Evolutionary conservation across 1,140 invertebrate species (phyloP).

Genomic region (Sarcophaga bullata): DNA sequence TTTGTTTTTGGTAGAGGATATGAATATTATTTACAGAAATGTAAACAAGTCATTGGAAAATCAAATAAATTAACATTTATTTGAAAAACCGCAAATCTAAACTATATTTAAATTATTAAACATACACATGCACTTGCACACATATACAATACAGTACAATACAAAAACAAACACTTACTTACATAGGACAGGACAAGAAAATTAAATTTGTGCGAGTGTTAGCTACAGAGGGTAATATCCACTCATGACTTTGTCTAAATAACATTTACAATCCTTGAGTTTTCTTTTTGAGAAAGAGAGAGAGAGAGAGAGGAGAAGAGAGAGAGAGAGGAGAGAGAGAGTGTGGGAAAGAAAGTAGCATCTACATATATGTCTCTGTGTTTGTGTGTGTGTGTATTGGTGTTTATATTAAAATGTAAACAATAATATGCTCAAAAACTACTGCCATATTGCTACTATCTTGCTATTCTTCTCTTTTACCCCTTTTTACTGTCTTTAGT

Average conservation of each 20-base stretch:
- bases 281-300: not conserved
- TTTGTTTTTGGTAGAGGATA: not conserved
- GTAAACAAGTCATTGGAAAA: slow-evolving; percentile 40
- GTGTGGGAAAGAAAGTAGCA: not conserved
- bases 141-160: not conserved
- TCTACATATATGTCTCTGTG: not conserved
- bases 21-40: slow-evolving; percentile 24
- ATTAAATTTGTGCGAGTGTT: no score
- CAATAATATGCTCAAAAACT: no score
- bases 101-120: not conserved
- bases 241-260: no score
- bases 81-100: slow-evolving; percentile 36
- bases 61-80: slow-evolving; percentile 41
- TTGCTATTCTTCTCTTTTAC: not conserved
- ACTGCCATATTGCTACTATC: no score
- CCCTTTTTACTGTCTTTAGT: not conserved
- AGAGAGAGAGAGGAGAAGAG: not conserved
- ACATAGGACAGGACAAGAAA: no score
- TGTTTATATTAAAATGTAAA: no score
- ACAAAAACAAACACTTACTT: not conserved
- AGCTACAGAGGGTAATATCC: no score
- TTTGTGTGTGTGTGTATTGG: not conserved
- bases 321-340: not conserved
- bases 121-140: not conserved
- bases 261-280: not conserved